Evolutionary conservation across 2,113 vertebrate genomes (phyloP).

Genomic region (Archocentrus centrarchus): DNA sequence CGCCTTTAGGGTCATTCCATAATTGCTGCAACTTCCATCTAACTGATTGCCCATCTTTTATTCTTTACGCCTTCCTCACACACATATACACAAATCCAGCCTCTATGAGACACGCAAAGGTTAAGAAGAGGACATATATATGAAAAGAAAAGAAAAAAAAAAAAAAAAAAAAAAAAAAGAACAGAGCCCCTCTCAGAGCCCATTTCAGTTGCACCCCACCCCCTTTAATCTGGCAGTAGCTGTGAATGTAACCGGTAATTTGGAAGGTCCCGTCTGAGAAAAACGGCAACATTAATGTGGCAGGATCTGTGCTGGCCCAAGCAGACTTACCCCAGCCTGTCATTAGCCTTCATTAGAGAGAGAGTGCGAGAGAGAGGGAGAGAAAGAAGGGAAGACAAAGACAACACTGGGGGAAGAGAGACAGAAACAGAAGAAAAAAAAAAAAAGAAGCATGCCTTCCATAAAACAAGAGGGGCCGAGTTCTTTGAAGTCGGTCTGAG

Average conservation of each 20-base stretch:
- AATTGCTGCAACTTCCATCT: constrained; percentile 32
- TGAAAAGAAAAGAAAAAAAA: neutral
- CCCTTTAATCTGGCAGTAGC: constrained; percentile 79
- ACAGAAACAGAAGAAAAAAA: constrained; percentile 37
- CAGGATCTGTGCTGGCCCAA: constrained; percentile 71
- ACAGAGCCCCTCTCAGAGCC: constrained; percentile 67
- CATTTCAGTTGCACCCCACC: constrained; percentile 38
- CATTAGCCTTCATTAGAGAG: constrained; percentile 81
- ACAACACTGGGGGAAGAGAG: constrained; percentile 53
- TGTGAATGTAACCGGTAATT: constrained; percentile 84
- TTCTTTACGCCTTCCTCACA: neutral
- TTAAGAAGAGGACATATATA: constrained; percentile 45
- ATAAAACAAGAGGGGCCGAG: constrained; percentile 76
- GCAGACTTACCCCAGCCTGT: constrained; percentile 73
- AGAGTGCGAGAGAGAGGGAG: neutral
- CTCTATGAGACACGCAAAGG: constrained; percentile 52
- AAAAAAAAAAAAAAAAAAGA: constrained; percentile 1
- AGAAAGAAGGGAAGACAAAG: constrained; percentile 25
- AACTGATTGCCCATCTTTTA: neutral
- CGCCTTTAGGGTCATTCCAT: constrained; percentile 34
- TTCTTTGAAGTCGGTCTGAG: constrained; percentile 78
- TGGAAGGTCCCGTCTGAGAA: constrained; percentile 81
- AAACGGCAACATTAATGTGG: constrained; percentile 83
- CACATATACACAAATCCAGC: neutral
- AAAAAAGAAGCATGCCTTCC: constrained; percentile 72